Evolutionary conservation across 2,888 invertebrate genomes (phyloP), one percentile per base, ranked within the genome.

Genomic region (Synergus japonicus): DNA sequence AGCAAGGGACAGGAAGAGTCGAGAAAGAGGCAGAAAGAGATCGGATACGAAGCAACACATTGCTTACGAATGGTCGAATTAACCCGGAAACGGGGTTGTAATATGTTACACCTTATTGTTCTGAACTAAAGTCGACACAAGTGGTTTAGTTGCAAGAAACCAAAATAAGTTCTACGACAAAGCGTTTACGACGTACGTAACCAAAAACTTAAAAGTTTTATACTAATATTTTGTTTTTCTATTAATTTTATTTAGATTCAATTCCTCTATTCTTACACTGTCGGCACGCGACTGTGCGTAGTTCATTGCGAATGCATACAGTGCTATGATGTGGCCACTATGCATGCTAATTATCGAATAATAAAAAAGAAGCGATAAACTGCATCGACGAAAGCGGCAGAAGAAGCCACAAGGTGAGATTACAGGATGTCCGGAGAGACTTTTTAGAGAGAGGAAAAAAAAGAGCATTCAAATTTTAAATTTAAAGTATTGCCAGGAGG

Each of bases 371-470:
- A 65, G 29, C 37, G 22, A 64, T 73, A 76, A 22, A 64, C 46
- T 44, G 63, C 73, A 73, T 29, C 60, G 60, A 41, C 18, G 60
- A 73, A 46, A 18, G 44, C 10, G 5, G 41, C 18, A 13, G 43
- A 46, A 76, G 46, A 76, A 64, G 37, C 37, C 18, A 43, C 12
- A 37, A 37, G n/a, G 69, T 67, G 83, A 87, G 86, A 86, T 88
- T 86, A 87, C 88, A 90, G 90, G 90, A 90, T 90, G 89, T 90
- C 90, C 90, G 90, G 90, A 88, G 89, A 54, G 54, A 54, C 73
- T n/a, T 37, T 15, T 73, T n/a, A 69, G 54, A 73, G n/a, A 54
- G 46, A 67, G 10, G 22, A 29, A 67, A 67, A 18, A 66, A 13
- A 15, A 7, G 12, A 43, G 44, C 5, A n/a, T 67, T n/a, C 43